Percentiles rank a stretch among this genome's conserved stretches.
Evolutionary conservation across 92 coral and sea anemone species (phyloP).

Genomic region (Plumapathes pennacea): DNA sequence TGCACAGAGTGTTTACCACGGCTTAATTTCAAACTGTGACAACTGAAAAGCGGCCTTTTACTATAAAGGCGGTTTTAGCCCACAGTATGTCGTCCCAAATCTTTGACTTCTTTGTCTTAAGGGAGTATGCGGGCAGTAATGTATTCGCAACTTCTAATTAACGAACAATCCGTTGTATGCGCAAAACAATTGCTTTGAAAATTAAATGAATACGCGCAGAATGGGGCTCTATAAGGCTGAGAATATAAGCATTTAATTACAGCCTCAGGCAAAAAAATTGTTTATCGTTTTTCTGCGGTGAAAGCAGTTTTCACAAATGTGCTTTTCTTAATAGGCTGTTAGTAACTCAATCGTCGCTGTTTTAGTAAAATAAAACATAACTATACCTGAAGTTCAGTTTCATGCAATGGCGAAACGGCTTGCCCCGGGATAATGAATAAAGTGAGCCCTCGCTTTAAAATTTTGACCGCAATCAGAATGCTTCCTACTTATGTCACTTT

Average conservation of each 20-base stretch:
- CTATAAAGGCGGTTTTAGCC: constrained; percentile 23
- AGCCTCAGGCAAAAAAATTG: constrained; percentile 65
- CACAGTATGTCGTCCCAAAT: constrained; percentile 9
- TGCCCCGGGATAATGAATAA: too few species aligned
- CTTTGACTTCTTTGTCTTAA: constrained; percentile 38
- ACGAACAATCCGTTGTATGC: constrained; percentile 81
- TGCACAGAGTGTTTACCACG: constrained; percentile 51
- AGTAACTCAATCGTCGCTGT: too few species aligned
- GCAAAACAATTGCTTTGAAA: constrained; percentile 81
- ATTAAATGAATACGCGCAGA: constrained; percentile 79
- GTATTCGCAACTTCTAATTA: constrained; percentile 85
- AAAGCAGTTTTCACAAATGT: too few species aligned
- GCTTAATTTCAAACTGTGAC: constrained; percentile 44
- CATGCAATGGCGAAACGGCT: too few species aligned
- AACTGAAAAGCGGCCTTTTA: constrained; percentile 45
- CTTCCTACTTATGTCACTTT: too few species aligned
- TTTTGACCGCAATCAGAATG: too few species aligned
- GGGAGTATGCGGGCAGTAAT: constrained; percentile 62
- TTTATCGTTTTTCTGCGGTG: too few species aligned
- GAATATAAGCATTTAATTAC: constrained; percentile 69
- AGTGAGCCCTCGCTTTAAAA: too few species aligned
- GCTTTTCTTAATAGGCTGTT: too few species aligned
- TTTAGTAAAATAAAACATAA: too few species aligned
- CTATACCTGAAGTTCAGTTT: too few species aligned
- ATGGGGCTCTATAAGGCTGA: constrained; percentile 44